Percentiles rank a stretch among this genome's conserved stretches.
Evolutionary conservation across 2,113 vertebrate genomes (phyloP).

Genomic region (Patagioenas fasciata): DNA sequence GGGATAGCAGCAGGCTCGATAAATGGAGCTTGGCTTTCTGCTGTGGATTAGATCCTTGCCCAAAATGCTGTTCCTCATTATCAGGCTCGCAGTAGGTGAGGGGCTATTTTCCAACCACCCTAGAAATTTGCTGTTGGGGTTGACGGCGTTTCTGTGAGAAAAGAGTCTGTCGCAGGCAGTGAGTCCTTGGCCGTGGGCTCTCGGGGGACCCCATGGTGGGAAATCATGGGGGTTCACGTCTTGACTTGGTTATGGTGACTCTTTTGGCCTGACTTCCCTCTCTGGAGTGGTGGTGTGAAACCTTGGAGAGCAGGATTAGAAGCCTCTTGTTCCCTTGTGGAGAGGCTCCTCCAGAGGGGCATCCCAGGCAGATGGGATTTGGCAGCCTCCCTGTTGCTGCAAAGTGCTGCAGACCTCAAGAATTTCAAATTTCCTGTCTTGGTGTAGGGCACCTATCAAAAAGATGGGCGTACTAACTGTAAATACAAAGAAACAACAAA

Average conservation of each 20-base stretch:
- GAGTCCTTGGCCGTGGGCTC: not conserved
- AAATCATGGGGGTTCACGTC: not conserved
- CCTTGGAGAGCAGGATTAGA: not conserved
- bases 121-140: not conserved
- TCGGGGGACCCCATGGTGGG: accelerated
- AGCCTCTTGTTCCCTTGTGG: not conserved
- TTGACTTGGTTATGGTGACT: accelerated
- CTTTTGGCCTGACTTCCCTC: not conserved
- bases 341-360: not conserved
- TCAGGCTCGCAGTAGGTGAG: not conserved
- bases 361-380: accelerated
- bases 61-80: not conserved
- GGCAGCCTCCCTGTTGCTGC: not conserved
- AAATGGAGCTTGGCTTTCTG: not conserved
- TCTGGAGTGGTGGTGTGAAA: not conserved
- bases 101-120: not conserved
- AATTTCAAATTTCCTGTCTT: not conserved
- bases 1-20: not conserved
- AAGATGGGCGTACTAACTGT: not conserved
- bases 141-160: not conserved
- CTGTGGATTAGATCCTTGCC: not conserved
- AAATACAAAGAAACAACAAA: not conserved
- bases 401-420: not conserved
- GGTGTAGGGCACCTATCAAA: not conserved
- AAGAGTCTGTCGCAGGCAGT: accelerated